These are phyloP conservation scores for Apis florea DNA, from an alignment of 1,140 invertebrate genomes.

Conservation along the genomic window DNA sequence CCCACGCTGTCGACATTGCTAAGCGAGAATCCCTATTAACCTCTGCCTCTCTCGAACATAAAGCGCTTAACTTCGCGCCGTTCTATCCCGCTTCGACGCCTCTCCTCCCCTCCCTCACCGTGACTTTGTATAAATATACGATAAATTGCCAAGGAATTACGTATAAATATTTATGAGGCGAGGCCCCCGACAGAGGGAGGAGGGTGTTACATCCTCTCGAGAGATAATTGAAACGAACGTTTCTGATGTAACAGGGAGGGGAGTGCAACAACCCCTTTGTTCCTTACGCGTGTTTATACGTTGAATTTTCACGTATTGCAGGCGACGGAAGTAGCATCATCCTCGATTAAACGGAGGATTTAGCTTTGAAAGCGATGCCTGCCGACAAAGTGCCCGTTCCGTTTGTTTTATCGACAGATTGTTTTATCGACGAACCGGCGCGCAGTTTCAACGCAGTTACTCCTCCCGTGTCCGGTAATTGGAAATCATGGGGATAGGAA, in stretches of 20 bases:
- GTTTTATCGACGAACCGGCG: neutral
- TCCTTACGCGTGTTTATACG: neutral
- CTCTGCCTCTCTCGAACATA: constrained; percentile 20
- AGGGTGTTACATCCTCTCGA: neutral
- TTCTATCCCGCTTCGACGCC: neutral
- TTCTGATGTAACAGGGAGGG: neutral
- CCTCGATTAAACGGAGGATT: neutral
- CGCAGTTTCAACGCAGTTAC: too few relatives aligned
- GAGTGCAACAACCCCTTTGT: neutral
- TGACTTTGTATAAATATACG: constrained; percentile 29
- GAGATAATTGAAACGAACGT: constrained; percentile 7
- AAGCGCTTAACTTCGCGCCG: constrained; percentile 29
- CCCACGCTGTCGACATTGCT: neutral
- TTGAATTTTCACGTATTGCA: neutral
- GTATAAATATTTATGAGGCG: constrained; percentile 8
- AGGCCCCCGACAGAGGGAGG: too few relatives aligned
- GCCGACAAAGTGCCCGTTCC: neutral
- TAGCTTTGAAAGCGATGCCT: neutral
- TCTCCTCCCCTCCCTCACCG: neutral
- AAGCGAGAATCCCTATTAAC: constrained; percentile 47
- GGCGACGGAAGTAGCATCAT: neutral
- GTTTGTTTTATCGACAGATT: neutral
- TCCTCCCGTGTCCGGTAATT: too few relatives aligned
- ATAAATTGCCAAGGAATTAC: constrained; percentile 5
- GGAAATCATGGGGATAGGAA: too few relatives aligned